Evolutionary conservation across 92 coral and sea anemone species (phyloP).

Genomic region (Anthopleura xanthogrammica): DNA sequence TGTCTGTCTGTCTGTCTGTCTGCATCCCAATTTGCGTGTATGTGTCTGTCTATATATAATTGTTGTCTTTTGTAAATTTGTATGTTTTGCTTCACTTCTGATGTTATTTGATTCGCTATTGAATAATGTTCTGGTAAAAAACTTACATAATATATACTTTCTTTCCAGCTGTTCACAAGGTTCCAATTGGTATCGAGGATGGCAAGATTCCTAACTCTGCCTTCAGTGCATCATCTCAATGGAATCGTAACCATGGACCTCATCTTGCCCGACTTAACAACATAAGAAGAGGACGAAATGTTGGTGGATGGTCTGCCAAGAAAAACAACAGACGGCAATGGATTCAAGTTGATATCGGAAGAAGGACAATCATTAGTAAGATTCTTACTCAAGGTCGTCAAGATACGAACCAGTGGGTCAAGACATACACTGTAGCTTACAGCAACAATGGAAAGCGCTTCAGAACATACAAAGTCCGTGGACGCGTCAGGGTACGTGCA

Average conservation of each 20-base stretch:
- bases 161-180: conserved; percentile 46
- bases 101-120: too few relatives aligned
- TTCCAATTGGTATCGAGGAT: conserved; percentile 67
- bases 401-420: conserved; percentile 64
- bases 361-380: conserved; percentile 39
- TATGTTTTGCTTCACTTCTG: too few relatives aligned
- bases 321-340: conserved; percentile 60
- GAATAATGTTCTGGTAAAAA: not conserved
- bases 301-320: conserved; percentile 83
- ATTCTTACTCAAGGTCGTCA: conserved; percentile 65
- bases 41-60: too few relatives aligned
- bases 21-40: too few relatives aligned
- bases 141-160: not conserved
- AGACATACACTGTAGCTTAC: conserved; percentile 53
- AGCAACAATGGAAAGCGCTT: conserved; percentile 60
- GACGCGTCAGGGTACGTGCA: conserved; percentile 65
- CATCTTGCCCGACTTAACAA: conserved; percentile 62
- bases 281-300: conserved; percentile 46
- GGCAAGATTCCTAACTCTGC: conserved; percentile 37
- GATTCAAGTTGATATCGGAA: conserved; percentile 68
- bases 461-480: conserved; percentile 47
- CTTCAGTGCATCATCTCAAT: conserved; percentile 59
- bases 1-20: not conserved
- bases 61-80: not conserved
- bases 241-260: conserved; percentile 74